A percentile compares a stretch with the other conserved stretches of the same genome.
Evolutionary conservation across 1,140 invertebrate species (phyloP).

Genomic region (Pogonus chalceus): DNA sequence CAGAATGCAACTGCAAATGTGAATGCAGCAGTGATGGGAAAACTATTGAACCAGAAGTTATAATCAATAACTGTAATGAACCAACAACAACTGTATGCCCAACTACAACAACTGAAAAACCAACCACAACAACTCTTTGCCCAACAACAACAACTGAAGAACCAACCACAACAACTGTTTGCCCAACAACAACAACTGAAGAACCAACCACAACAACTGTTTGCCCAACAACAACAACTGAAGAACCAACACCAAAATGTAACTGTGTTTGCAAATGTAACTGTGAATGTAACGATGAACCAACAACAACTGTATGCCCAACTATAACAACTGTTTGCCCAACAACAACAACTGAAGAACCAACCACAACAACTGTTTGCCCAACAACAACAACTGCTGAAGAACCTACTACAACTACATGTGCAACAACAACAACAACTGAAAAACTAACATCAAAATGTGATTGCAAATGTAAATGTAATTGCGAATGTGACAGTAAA

Average conservation of each 20-base stretch:
- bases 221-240: background rate
- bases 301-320: background rate
- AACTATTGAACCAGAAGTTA: background rate
- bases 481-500: background rate
- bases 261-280: background rate
- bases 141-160: background rate
- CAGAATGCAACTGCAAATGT: background rate
- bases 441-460: background rate
- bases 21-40: background rate
- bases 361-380: background rate
- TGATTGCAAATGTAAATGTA: background rate
- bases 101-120: background rate
- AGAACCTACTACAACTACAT: background rate
- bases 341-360: background rate
- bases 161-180: background rate
- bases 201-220: no score
- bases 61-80: background rate
- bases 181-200: no score
- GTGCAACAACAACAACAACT: background rate
- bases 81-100: background rate
- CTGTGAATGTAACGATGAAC: background rate
- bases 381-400: background rate
- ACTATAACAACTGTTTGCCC: background rate
- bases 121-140: background rate
- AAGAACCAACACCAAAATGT: background rate